phyloP scores from a whole-genome alignment of 92 coral and sea anemone genomes.

The Porites evermanni region DNA sequence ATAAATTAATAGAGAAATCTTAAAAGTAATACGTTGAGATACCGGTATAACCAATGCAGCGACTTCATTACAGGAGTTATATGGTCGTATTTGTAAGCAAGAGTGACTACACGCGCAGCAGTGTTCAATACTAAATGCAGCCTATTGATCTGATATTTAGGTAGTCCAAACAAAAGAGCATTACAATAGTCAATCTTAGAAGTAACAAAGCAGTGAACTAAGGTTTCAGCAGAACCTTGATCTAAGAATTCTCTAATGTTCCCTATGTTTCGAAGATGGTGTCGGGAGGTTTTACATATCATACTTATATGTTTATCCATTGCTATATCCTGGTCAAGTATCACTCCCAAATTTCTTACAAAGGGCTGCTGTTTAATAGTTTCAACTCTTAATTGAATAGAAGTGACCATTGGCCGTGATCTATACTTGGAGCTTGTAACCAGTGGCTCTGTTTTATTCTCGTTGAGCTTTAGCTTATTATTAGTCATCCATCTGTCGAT shows the following conservation, averaged over 20 bases:
- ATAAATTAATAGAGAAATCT: neutral
- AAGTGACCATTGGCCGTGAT: neutral
- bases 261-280: too few relatives aligned
- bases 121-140: slow-evolving; percentile 1
- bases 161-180: neutral
- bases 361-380: neutral
- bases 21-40: slow-evolving; percentile 19
- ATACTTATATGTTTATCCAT: too few relatives aligned
- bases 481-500: too few relatives aligned
- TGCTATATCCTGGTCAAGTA: too few relatives aligned
- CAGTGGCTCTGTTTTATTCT: neutral
- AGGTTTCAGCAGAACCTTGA: too few relatives aligned
- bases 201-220: neutral
- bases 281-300: too few relatives aligned
- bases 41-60: slow-evolving; percentile 12
- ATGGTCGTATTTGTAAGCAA: neutral
- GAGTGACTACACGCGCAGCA: slow-evolving; percentile 5
- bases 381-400: neutral
- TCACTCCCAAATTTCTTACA: neutral
- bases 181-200: slow-evolving; percentile 1
- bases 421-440: neutral
- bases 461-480: neutral
- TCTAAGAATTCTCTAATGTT: too few relatives aligned
- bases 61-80: slow-evolving; percentile 16
- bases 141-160: neutral